Conservation (phyloP, 2,797 vertebrate species). For the Triplophysa bombifrons region DNA sequence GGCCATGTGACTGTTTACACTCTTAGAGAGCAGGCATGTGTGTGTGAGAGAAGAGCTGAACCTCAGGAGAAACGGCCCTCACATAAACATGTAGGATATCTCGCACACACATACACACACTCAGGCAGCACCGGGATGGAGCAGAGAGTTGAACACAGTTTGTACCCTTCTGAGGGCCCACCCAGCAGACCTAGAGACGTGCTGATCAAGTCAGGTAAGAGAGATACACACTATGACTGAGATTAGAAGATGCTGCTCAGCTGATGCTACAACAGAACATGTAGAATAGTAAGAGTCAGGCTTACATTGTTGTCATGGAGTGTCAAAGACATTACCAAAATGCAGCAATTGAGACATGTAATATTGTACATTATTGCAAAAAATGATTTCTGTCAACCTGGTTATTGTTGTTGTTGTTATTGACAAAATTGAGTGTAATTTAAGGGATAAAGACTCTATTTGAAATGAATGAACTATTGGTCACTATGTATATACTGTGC, state of each 20-base stretch:
- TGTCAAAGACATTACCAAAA: neutral
- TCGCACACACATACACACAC: slow-evolving; percentile 47
- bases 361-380: no score
- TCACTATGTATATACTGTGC: no score
- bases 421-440: no score
- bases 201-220: slow-evolving; percentile 89
- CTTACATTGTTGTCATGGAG: neutral
- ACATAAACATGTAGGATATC: slow-evolving; percentile 49
- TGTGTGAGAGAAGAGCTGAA: slow-evolving; percentile 60
- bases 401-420: no score
- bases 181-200: slow-evolving; percentile 76
- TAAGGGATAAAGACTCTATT: neutral
- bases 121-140: slow-evolving; percentile 64
- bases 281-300: neutral
- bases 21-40: slow-evolving; percentile 60
- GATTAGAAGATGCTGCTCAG: slow-evolving; percentile 29
- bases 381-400: no score
- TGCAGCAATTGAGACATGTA: no score
- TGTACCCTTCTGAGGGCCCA: slow-evolving; percentile 65
- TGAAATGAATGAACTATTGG: no score
- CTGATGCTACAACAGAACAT: neutral
- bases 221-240: slow-evolving; percentile 10
- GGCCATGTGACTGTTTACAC: slow-evolving; percentile 69
- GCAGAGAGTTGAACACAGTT: slow-evolving; percentile 68
- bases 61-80: slow-evolving; percentile 4